phyloP scores from a whole-genome alignment of 2,888 invertebrate species.

The Amphipyra berbera region DNA sequence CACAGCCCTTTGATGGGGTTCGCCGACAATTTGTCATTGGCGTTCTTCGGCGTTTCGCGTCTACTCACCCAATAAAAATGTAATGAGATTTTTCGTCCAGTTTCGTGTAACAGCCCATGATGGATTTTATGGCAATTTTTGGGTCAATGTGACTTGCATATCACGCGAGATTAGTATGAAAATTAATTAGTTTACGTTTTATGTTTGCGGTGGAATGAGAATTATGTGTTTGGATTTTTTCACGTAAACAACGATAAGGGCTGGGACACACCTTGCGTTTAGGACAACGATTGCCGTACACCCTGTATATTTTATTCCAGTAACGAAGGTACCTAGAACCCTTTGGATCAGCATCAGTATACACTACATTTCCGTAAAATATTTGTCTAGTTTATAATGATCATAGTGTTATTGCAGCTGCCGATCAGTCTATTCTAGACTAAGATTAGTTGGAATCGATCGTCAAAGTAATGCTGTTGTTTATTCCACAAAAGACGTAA shows the following conservation, averaged over 20 bases:
- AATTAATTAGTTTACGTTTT: slow-evolving; percentile 42
- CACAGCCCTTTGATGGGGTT: slow-evolving; percentile 47
- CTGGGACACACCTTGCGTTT: neutral
- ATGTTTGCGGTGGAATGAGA: slow-evolving; percentile 11
- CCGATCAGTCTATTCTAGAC: no score
- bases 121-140: slow-evolving; percentile 58
- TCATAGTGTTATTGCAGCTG: no score
- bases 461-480: no score
- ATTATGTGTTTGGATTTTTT: slow-evolving; percentile 22
- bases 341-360: no score
- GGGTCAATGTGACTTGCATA: slow-evolving; percentile 51
- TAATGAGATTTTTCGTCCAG: slow-evolving; percentile 50
- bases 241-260: slow-evolving; percentile 9
- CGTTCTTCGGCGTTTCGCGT: slow-evolving; percentile 32
- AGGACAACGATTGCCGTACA: no score
- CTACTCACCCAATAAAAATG: slow-evolving; percentile 48
- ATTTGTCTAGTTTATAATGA: no score
- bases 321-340: no score
- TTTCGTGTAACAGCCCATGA: slow-evolving; percentile 33
- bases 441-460: no score
- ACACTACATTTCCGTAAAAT: no score
- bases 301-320: no score
- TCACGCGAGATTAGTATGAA: slow-evolving; percentile 26
- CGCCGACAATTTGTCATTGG: slow-evolving; percentile 55
- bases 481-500: slow-evolving; percentile 11